phyloP scores from a whole-genome alignment of 2,797 vertebrate species.

The Bryconaethiops microstoma region DNA sequence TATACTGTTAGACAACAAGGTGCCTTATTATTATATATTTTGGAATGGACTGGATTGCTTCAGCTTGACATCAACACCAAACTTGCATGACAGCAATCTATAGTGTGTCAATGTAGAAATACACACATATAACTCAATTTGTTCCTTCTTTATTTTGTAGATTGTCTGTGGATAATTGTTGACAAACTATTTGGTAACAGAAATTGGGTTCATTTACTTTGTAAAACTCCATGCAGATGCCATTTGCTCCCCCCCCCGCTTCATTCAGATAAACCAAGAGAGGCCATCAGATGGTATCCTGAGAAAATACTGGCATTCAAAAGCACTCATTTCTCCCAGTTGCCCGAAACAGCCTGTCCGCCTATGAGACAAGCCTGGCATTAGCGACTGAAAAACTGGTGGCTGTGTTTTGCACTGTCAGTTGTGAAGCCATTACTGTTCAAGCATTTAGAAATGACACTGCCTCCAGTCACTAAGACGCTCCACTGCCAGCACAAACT shows the following conservation, averaged over 20 bases:
- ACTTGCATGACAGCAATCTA: background rate
- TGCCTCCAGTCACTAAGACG: conserved; percentile 15
- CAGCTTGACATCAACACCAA: background rate
- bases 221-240: too few species aligned
- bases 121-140: background rate
- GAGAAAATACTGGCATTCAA: conserved; percentile 16
- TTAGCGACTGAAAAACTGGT: background rate
- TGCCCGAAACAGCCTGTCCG: conserved; percentile 14
- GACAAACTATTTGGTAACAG: too few species aligned
- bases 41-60: background rate
- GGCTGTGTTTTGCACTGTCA: conserved; percentile 20
- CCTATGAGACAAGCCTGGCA: conserved; percentile 9
- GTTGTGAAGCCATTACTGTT: conserved; percentile 28
- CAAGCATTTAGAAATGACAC: conserved; percentile 32
- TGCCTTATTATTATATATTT: background rate
- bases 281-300: conserved; percentile 25
- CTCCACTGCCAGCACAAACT: conserved; percentile 13
- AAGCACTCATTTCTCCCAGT: conserved; percentile 17
- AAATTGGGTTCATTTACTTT: too few species aligned
- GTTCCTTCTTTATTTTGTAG: too few species aligned
- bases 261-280: too few species aligned
- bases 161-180: too few species aligned
- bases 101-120: background rate
- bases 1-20: background rate
- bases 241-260: too few species aligned